These are phyloP conservation scores for Enteromius treurensis DNA, from an alignment of 2,797 vertebrate genomes.

Conservation along the genomic window DNA sequence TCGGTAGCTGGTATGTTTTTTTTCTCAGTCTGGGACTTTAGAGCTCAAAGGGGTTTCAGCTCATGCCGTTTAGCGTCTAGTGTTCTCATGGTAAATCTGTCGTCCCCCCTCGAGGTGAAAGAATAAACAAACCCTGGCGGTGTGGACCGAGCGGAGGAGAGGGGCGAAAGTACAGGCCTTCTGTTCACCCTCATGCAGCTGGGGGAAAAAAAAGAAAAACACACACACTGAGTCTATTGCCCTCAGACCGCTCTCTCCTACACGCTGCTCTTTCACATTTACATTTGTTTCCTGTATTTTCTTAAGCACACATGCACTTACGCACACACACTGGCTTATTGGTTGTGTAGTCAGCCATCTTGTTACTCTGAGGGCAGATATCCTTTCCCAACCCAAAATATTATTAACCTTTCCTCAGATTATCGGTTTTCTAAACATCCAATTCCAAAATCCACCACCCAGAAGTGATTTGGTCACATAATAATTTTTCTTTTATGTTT, in stretches of 20 bases:
- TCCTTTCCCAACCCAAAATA: slow-evolving; percentile 14
- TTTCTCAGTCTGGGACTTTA: background rate
- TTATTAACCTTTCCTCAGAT: slow-evolving; percentile 10
- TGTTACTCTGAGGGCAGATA: slow-evolving; percentile 1
- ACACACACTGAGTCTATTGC: background rate
- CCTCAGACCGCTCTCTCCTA: slow-evolving; percentile 11
- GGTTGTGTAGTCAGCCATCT: background rate
- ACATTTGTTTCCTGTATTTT: slow-evolving; percentile 24
- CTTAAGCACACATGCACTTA: slow-evolving; percentile 18
- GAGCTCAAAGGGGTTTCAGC: slow-evolving; percentile 6
- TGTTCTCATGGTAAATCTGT: slow-evolving; percentile 55
- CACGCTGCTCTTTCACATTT: slow-evolving; percentile 14
- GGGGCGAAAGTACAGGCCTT: slow-evolving; percentile 24
- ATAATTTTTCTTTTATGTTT: background rate
- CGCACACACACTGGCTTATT: slow-evolving; percentile 12
- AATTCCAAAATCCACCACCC: background rate
- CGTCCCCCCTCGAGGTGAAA: slow-evolving; percentile 42
- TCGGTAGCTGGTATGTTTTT: background rate
- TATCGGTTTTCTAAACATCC: background rate
- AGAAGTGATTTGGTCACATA: background rate
- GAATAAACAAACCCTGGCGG: slow-evolving; percentile 47
- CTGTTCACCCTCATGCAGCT: slow-evolving; percentile 39
- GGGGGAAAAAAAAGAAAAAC: slow-evolving; percentile 38
- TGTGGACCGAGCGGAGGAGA: slow-evolving; percentile 2
- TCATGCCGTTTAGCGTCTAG: slow-evolving; percentile 21